These are phyloP conservation scores for Chymomyza fuscimana DNA, from an alignment of 2,888 invertebrate species.

Conservation along the genomic window DNA sequence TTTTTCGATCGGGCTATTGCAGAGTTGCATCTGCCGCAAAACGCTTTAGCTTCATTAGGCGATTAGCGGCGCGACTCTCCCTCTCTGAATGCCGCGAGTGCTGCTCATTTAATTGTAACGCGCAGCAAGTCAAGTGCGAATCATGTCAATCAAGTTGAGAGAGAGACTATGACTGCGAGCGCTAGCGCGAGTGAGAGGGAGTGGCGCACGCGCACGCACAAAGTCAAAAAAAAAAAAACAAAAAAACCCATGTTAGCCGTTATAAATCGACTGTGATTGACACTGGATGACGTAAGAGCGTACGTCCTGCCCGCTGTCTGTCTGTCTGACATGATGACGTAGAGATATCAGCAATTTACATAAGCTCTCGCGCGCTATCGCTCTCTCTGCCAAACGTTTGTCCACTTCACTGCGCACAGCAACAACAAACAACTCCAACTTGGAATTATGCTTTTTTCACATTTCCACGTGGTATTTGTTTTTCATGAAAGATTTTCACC, in stretches of 20 bases:
- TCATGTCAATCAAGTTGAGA: conserved; percentile 59
- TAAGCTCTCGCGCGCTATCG: conserved; percentile 2
- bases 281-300: not conserved
- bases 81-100: conserved; percentile 5
- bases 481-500: conserved; percentile 47
- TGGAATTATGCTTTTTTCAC: not conserved
- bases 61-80: conserved; percentile 48
- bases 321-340: conserved; percentile 62
- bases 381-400: conserved; percentile 43
- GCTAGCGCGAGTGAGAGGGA: conserved; percentile 18
- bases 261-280: conserved; percentile 23
- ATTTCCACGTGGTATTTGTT: not conserved
- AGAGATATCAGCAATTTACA: conserved; percentile 67
- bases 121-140: conserved; percentile 68
- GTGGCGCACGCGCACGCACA: not conserved
- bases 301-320: not conserved
- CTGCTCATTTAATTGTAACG: conserved; percentile 49
- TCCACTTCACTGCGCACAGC: conserved; percentile 66
- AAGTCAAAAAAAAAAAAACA: not conserved
- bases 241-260: conserved; percentile 35
- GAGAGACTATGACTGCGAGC: not conserved
- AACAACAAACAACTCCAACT: conserved; percentile 44
- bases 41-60: conserved; percentile 66
- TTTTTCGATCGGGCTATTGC: not conserved
- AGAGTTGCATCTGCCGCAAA: conserved; percentile 30